A percentile compares a stretch with the other conserved stretches of the same genome.
These are phyloP conservation scores for Myodes glareolus DNA, from an alignment of 2,113 vertebrate species.

Conservation along the genomic window DNA sequence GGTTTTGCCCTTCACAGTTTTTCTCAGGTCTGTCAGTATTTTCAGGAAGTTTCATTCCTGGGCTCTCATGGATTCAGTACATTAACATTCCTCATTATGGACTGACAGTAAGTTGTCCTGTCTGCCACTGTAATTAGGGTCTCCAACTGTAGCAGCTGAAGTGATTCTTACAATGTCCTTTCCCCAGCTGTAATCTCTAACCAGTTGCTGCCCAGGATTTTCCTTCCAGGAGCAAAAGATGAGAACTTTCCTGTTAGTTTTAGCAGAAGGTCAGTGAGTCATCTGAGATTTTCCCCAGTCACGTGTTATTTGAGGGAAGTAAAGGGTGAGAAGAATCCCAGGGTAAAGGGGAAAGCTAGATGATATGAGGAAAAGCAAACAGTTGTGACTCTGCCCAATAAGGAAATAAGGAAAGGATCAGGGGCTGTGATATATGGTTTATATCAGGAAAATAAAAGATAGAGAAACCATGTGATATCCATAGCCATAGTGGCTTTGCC, in stretches of 20 bases:
- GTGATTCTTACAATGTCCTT: background rate
- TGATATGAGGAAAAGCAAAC: no score
- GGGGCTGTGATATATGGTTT: background rate
- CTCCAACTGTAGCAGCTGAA: background rate
- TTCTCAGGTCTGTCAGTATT: slow-evolving; percentile 78
- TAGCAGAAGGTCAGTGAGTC: background rate
- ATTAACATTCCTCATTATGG: slow-evolving; percentile 94
- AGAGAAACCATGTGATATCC: background rate
- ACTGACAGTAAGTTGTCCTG: slow-evolving; percentile 87
- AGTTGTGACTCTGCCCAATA: background rate
- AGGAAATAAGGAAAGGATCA: background rate
- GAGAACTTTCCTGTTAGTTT: no score
- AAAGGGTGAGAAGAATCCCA: no score
- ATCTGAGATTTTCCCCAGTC: background rate
- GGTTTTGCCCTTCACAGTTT: slow-evolving; percentile 84
- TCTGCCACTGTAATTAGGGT: background rate
- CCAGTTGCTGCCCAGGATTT: no score
- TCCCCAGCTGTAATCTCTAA: background rate
- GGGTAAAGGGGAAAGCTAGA: no score
- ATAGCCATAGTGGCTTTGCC: background rate
- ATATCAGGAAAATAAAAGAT: background rate
- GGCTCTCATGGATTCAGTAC: slow-evolving; percentile 94
- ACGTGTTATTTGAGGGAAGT: background rate
- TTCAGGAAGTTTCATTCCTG: slow-evolving; percentile 75
- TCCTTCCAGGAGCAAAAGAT: background rate